Base-by-base conservation (phyloP, 2,113 vertebrate genomes). In the Sylvietta virens region DNA sequence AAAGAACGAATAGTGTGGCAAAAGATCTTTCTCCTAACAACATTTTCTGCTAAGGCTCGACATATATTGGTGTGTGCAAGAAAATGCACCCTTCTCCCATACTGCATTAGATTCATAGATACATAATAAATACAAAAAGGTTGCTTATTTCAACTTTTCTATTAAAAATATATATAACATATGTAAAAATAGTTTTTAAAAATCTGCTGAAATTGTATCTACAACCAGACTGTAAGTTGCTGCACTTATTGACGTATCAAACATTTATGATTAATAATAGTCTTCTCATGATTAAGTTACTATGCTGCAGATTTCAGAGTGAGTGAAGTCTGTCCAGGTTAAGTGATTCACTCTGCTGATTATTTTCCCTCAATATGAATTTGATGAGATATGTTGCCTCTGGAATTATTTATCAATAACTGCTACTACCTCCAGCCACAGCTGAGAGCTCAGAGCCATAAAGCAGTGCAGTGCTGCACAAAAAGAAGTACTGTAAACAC, bases 391-490 rank as follows among this genome's bases (percentile, higher is more conserved):
- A 96, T 33, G 66, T 83, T 92, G 84, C 72, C 89, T 96, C 70
- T 40, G 76, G 94, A 96, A 94, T 72, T 78, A 92, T 89, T 86
- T 97, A 97, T 97, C 97, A 98, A 95, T 98, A 98, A 97, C 95
- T 92, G 69, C 93, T 92, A 69, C 91, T 95, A 96, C 94, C 91
- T 97, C 81, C 51, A 97, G 88, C 84, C 83, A 92, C 90, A 93
- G 87, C 26, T 66, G 42, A 96, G 94, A 78, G 73, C 74, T 96
- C 94, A 97, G 89, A 97, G 91, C 90, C 96, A 95, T 97, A 98
- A 98, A 95, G 86, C 53, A 96, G 92, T 87, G 81, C 88, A 89
- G 44, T 86, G 89, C 60, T 92, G 72, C 79, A 93, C 94, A 96
- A 69, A 89, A 97, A 96, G 89, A 94, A 97, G 90, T 73, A 92